A percentile compares a stretch with the other conserved stretches of the same genome.
phyloP scores from a whole-genome alignment of 1,140 invertebrate species.

The Aporrectodea caliginosa region DNA sequence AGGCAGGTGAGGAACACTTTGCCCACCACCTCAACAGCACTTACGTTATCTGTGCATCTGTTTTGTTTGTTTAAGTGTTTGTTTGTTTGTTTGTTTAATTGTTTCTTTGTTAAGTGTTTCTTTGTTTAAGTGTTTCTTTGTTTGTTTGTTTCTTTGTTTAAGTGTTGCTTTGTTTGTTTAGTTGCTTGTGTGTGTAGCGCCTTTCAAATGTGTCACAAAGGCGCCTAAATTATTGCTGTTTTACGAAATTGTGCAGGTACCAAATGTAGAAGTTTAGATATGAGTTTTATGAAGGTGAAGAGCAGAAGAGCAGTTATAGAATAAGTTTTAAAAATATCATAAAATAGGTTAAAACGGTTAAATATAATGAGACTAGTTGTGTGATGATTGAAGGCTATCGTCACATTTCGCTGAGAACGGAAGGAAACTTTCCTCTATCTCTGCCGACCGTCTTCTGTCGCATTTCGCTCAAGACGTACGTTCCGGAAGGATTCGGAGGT shows the following conservation, averaged over 20 bases:
- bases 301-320: too few species aligned
- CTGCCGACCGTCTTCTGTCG: constrained; percentile 98
- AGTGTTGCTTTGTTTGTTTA: background rate
- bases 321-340: too few species aligned
- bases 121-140: background rate
- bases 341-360: too few species aligned
- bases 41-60: background rate
- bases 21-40: background rate
- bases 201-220: too few species aligned
- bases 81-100: background rate
- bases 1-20: constrained; percentile 67
- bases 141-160: background rate
- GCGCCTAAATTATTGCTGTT: too few species aligned
- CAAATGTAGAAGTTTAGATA: too few species aligned
- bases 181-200: too few species aligned
- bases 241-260: too few species aligned
- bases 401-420: constrained; percentile 93
- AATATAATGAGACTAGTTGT: too few species aligned
- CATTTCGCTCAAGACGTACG: constrained; percentile 98
- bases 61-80: background rate
- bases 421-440: constrained; percentile 98
- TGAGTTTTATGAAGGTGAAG: too few species aligned
- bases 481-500: constrained; percentile 97
- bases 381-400: constrained; percentile 69
- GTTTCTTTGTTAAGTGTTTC: background rate